Evolutionary conservation across 2,797 vertebrate species (phyloP), one percentile per base, ranked within the genome.

Genomic region (Sebastiscus albofasciatus): DNA sequence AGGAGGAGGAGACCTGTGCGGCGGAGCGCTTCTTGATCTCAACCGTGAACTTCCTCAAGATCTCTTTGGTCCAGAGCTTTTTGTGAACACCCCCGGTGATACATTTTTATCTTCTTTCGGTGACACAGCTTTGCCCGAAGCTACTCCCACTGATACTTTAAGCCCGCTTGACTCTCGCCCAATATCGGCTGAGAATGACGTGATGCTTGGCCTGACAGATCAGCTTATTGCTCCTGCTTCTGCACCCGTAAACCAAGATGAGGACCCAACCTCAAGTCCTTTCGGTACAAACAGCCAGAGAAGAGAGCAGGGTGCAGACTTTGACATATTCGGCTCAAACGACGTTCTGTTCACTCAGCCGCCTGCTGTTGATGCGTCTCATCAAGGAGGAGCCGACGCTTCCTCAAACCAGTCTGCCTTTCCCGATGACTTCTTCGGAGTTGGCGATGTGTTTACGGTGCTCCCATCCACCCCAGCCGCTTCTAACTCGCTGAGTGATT

Each of bases 251-350:
- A 77, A 76, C 36, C 83, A 73, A 65, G 36, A 60, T 11, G 42
- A 70, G 13, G 71, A 12, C 68, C 78, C 60, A 66, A 62, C 27
- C 33, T 59, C 58, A 64, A 73, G 80, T 82, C 70, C 59, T 49
- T 85, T 83, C 5, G 60, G 7, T 10, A 18, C 58, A 14, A 61
- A 81, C 31, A 72, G 29, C 58, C 82, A 85, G 24, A 61, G 24
- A 20, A 72, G 12, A n/a, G 71, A 68, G 34, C 75, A 75, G 34
- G 79, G 6, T 2, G 22, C 61, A 10, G 73, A 75, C 75, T 90
- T 94, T 59, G 94, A 95, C 72, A 88, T 95, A 60, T 93, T 95
- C 69, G 55, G 72, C 72, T 87, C 89, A 66, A 85, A 92, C 10
- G 67, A 76, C 18, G 6, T 18, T 60, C 67, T 80, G 4, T 77